Base-by-base conservation (phyloP, 37 sponge, comb jelly and placozoan species). In the Halisarca cf. caerulea region DNA sequence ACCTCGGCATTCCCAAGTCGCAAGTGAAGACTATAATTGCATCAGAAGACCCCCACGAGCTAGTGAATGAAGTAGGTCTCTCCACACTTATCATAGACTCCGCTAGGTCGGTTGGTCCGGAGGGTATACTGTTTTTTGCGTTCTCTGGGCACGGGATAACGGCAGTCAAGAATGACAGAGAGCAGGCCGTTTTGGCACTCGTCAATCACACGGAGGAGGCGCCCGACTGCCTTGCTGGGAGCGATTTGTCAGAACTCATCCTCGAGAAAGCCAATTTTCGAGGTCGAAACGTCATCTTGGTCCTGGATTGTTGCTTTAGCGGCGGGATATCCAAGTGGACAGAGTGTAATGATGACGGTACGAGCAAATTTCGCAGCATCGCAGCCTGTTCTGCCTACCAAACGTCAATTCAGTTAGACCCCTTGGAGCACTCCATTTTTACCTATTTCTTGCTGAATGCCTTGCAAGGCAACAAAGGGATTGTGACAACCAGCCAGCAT, bases 91-190 rank as follows among this genome's bases (percentile, higher is more conserved):
- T 74, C 42, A 37, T 74, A n/a, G 77, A 74, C 15, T 44, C 41
- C 20, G 77, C 77, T 39, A 20, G 77, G 2, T 44, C 42, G 1
- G 77, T 74, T 4, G 77, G 77, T 25, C 24, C 44, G 42, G 77
- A 74, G 24, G 77, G 77, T 1, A 41, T 74, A 25, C 25, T 74
- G 20, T 21, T 74, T 21, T 36, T 74, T 23, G 15, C 77, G 2
- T 74, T 74, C 42, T 74, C 77, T 41, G 77, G 77, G 17, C 77
- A 74, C 44, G 77, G 77, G 77, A 62, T 62, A 20, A 74, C 77
- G 1, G 6, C 42, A 23, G 45, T 44, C 25, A 74, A 40, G 44
- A 37, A 74, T 25, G 44, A 44, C 20, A 43, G n/a, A 8, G 45
- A 74, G 45, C 77, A 74, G 45, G n/a, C 23, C 41, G 77, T 40